These are phyloP conservation scores for Merluccius polli DNA, from an alignment of 2,797 vertebrate genomes.

Conservation along the genomic window DNA sequence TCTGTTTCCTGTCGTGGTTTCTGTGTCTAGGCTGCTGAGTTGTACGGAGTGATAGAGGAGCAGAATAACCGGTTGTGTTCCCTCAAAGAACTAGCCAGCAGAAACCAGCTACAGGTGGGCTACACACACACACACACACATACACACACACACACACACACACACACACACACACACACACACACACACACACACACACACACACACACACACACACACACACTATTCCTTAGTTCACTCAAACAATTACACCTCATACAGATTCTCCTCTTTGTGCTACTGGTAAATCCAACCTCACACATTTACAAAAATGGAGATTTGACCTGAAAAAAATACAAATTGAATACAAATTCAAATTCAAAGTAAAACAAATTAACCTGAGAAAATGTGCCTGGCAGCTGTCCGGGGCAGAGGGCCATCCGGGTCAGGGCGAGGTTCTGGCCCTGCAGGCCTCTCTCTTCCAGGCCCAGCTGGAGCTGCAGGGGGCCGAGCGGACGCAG, in stretches of 20 bases:
- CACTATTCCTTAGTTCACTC: too few relatives aligned
- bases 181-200: too few relatives aligned
- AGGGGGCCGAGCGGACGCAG: conserved; percentile 73
- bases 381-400: conserved; percentile 46
- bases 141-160: conserved; percentile 2
- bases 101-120: conserved; percentile 77
- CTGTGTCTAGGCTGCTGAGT: conserved; percentile 75
- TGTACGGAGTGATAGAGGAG: conserved; percentile 78
- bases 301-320: not conserved
- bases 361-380: too few relatives aligned
- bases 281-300: not conserved
- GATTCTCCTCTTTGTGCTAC: not conserved
- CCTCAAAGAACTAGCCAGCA: conserved; percentile 76
- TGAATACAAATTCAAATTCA: too few relatives aligned
- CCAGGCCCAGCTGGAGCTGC: conserved; percentile 84
- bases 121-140: not conserved
- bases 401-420: conserved; percentile 54
- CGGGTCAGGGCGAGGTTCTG: conserved; percentile 74
- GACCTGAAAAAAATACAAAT: too few relatives aligned
- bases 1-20: not conserved
- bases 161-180: not conserved
- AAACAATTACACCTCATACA: not conserved
- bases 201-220: too few relatives aligned
- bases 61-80: conserved; percentile 83
- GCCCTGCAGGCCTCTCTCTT: conserved; percentile 83